These are phyloP conservation scores for Acanthisitta chloris DNA, from an alignment of 2,113 vertebrate genomes.

Conservation along the genomic window DNA sequence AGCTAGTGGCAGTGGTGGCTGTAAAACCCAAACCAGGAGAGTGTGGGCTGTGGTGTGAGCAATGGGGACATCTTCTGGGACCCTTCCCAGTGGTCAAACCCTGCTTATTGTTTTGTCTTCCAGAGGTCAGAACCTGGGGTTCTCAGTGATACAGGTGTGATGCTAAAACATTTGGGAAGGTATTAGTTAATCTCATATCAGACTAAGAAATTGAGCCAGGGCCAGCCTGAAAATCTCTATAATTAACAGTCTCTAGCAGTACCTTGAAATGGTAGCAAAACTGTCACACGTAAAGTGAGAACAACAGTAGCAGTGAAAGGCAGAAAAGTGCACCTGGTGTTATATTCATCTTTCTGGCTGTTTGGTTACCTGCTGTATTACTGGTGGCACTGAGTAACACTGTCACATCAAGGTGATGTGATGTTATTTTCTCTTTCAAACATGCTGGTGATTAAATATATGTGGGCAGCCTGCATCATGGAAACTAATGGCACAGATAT, in stretches of 20 bases:
- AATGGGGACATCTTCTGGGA: background rate
- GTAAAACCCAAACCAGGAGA: background rate
- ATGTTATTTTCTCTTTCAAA: background rate
- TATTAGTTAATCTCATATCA: background rate
- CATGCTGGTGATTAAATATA: background rate
- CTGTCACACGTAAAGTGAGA: background rate
- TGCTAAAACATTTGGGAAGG: background rate
- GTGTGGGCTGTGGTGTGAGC: fast-evolving
- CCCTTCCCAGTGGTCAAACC: background rate
- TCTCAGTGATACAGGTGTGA: background rate
- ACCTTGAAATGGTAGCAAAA: background rate
- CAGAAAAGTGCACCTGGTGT: background rate
- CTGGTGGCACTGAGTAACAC: background rate
- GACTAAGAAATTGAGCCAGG: background rate
- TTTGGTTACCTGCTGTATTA: background rate
- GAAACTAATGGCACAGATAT: background rate
- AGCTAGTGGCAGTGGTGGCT: fast-evolving
- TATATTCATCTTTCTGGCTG: background rate
- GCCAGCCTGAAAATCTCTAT: background rate
- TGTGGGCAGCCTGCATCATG: background rate
- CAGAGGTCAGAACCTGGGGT: background rate
- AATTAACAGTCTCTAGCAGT: background rate
- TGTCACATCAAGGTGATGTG: background rate
- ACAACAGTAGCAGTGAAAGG: background rate
- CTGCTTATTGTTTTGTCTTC: background rate